Percentiles rank a stretch among this genome's conserved stretches.
Conservation (phyloP, 2,888 invertebrate species). For the Encarsia formosa region DNA sequence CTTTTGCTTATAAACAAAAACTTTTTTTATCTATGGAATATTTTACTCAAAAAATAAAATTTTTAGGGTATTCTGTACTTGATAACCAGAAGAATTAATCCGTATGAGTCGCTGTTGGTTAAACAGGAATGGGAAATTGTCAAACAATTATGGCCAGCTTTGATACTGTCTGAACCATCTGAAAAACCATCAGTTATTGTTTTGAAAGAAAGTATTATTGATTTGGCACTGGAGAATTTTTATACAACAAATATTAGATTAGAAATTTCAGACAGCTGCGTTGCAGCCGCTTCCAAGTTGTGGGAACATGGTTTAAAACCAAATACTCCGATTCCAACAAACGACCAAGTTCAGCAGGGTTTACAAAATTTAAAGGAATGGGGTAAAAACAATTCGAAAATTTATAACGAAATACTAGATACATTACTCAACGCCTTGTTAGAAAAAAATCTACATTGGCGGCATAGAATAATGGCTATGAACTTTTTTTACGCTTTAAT, state of each 20-base stretch:
- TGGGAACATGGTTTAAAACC: constrained; percentile 49
- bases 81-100: constrained; percentile 60
- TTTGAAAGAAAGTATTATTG: constrained; percentile 56
- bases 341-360: constrained; percentile 49
- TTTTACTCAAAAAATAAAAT: background rate
- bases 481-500: constrained; percentile 69
- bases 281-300: constrained; percentile 54
- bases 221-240: constrained; percentile 59
- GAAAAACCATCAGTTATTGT: constrained; percentile 79
- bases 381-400: constrained; percentile 52
- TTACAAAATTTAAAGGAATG: constrained; percentile 41
- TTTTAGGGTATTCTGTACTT: constrained; percentile 71
- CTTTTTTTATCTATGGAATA: background rate
- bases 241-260: constrained; percentile 62
- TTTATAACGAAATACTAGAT: constrained; percentile 55
- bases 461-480: constrained; percentile 72
- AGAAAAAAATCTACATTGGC: constrained; percentile 68
- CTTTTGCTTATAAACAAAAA: background rate
- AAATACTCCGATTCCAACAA: constrained; percentile 45
- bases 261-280: constrained; percentile 55
- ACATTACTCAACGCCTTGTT: constrained; percentile 57
- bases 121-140: constrained; percentile 75
- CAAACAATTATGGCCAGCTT: constrained; percentile 70
- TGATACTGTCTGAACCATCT: constrained; percentile 73
- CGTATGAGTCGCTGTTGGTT: constrained; percentile 61